phyloP scores from a whole-genome alignment of 1,140 invertebrate genomes.

The Triops cancriformis region DNA sequence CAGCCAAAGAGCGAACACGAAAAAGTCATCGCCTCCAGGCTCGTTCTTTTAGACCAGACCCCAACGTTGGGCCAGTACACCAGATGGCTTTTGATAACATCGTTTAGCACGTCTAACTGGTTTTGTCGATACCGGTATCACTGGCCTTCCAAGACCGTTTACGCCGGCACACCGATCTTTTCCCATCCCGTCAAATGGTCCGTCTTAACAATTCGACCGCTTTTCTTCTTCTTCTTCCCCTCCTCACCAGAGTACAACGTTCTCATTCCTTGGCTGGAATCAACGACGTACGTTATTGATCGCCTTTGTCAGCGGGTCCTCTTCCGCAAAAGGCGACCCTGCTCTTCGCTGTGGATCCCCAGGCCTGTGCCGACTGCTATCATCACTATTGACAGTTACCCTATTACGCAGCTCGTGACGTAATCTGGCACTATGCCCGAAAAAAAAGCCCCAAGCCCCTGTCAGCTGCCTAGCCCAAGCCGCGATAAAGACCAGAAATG shows the following conservation, averaged over 20 bases:
- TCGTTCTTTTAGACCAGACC: not conserved
- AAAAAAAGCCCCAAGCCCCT: not conserved
- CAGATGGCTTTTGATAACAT: not conserved
- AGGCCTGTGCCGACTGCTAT: not conserved
- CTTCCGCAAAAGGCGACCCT: not conserved
- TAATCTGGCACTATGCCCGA: not conserved
- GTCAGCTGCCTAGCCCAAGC: not conserved
- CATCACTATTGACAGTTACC: not conserved
- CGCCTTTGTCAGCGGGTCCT: not conserved
- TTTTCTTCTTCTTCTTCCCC: not conserved
- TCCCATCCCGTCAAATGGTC: not conserved
- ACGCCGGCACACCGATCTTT: not conserved
- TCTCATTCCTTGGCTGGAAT: not conserved
- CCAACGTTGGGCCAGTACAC: not conserved
- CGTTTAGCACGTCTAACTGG: not conserved
- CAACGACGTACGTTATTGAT: not conserved
- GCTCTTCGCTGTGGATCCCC: not conserved
- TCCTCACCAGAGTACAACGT: not conserved
- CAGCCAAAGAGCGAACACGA: not conserved
- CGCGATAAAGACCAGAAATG: not conserved
- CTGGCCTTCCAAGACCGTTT: not conserved
- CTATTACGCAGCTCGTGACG: constrained; percentile 12
- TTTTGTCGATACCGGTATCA: not conserved
- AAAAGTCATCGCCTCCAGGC: not conserved
- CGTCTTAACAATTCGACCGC: not conserved